Conservation (phyloP, 2,797 vertebrate species). For the Glyptemys insculpta region DNA sequence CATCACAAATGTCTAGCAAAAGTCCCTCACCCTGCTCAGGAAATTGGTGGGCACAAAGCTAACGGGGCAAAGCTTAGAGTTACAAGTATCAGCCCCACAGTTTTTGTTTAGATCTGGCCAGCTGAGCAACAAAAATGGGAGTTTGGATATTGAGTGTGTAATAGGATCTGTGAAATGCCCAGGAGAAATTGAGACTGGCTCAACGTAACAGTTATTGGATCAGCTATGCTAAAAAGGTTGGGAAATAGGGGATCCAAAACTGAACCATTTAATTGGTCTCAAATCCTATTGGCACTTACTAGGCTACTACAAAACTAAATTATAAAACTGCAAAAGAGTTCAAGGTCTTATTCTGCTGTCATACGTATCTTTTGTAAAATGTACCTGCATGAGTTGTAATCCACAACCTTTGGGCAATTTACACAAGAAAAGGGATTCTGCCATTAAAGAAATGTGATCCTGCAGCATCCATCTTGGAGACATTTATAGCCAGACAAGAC, state of each 20-base stretch:
- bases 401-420: not conserved
- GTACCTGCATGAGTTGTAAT: not conserved
- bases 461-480: not conserved
- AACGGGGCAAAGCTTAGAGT: not conserved
- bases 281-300: not conserved
- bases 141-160: not conserved
- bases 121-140: not conserved
- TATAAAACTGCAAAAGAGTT: not conserved
- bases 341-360: not conserved
- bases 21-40: not conserved
- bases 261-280: not conserved
- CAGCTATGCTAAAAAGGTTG: not conserved
- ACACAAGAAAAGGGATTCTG: not conserved
- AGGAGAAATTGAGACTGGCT: not conserved
- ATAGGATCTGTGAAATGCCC: not conserved
- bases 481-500: constrained; percentile 3
- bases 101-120: not conserved
- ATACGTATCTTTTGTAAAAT: not conserved
- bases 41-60: not conserved
- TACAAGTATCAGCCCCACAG: too few relatives aligned
- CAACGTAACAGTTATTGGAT: not conserved
- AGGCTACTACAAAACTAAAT: constrained; percentile 16
- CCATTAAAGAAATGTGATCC: not conserved
- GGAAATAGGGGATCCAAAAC: not conserved
- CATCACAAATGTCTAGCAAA: not conserved